These are phyloP conservation scores for Perognathus longimembris DNA, from an alignment of 2,113 vertebrate genomes.

Conservation along the genomic window DNA sequence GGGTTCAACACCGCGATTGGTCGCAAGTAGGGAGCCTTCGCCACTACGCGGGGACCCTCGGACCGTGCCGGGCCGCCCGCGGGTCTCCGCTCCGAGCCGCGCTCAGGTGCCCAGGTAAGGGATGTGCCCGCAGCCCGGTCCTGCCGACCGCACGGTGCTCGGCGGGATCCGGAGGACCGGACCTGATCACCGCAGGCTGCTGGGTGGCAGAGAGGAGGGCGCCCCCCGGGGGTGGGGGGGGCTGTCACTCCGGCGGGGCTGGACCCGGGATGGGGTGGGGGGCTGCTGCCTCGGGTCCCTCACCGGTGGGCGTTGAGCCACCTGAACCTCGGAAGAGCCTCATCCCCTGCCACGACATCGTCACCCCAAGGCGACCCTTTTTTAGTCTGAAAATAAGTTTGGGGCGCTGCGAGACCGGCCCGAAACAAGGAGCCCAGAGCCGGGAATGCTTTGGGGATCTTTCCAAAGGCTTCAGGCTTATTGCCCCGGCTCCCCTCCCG, in stretches of 20 bases:
- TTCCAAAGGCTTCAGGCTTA: background rate
- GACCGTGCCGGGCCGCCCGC: background rate
- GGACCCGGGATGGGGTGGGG: background rate
- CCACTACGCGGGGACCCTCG: slow-evolving; percentile 15
- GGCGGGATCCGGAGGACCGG: too few species aligned
- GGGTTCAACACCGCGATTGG: slow-evolving; percentile 72
- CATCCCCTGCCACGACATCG: background rate
- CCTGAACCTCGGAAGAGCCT: background rate
- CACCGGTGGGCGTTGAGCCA: background rate
- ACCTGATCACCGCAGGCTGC: background rate
- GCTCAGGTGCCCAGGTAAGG: slow-evolving; percentile 54
- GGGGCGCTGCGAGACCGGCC: background rate
- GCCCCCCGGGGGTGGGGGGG: background rate
- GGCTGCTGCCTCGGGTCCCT: too few species aligned
- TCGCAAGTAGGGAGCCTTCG: slow-evolving; percentile 71
- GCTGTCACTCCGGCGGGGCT: background rate
- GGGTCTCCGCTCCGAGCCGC: background rate
- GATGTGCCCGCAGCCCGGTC: background rate
- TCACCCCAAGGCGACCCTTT: background rate
- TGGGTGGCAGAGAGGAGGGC: too few species aligned
- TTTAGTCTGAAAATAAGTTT: slow-evolving; percentile 72
- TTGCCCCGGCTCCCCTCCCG: background rate
- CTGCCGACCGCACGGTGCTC: too few species aligned
- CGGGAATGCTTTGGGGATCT: background rate
- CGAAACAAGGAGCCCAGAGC: background rate